phyloP scores from a whole-genome alignment of 2,888 invertebrate species.

The Cyaniris semiargus region DNA sequence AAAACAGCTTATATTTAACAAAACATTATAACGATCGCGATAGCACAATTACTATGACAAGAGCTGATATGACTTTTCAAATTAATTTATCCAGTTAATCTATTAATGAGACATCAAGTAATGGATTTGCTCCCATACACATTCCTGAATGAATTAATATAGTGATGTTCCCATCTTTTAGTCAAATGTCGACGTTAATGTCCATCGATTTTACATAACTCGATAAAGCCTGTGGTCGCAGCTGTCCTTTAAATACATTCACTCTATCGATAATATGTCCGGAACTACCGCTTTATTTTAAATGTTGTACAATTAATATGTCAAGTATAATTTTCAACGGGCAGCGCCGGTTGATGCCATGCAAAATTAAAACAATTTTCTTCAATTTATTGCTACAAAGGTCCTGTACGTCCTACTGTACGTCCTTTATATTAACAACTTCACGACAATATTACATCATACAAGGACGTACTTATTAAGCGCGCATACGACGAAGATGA shows the following conservation, averaged over 20 bases:
- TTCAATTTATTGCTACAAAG: neutral
- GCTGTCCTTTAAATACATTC: constrained; percentile 7
- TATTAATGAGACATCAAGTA: neutral
- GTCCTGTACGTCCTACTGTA: neutral
- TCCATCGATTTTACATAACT: constrained; percentile 1
- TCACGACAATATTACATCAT: neutral
- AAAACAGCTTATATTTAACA: too few relatives aligned
- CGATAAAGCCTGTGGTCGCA: constrained; percentile 11
- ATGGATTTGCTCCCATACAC: neutral
- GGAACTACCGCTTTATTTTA: constrained; percentile 8
- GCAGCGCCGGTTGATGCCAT: neutral
- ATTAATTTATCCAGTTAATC: too few relatives aligned
- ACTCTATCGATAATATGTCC: constrained; percentile 17
- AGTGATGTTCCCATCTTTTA: neutral
- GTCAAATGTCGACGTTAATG: neutral
- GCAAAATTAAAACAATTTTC: neutral
- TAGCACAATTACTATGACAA: too few relatives aligned
- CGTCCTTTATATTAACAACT: neutral
- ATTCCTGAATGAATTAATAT: neutral
- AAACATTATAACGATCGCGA: too few relatives aligned
- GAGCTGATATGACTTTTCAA: too few relatives aligned
- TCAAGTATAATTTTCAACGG: constrained; percentile 15
- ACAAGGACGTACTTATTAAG: neutral
- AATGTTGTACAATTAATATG: constrained; percentile 17
- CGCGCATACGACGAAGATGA: neutral